Evolutionary conservation across 2,113 vertebrate genomes (phyloP), one percentile per base, ranked within the genome.

Genomic region (Salvator merianae): DNA sequence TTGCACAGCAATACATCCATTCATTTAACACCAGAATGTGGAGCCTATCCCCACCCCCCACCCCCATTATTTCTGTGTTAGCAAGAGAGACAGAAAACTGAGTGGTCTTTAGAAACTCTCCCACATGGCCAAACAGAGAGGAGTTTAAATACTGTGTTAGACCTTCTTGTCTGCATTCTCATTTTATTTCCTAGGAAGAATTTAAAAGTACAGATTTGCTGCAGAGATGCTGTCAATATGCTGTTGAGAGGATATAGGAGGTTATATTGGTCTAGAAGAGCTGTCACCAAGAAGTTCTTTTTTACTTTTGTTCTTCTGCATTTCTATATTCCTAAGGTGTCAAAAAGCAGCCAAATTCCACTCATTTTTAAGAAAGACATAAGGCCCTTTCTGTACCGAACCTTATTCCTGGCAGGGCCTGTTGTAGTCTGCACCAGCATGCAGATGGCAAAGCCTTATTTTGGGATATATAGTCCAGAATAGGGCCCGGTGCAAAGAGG

Each of bases 131-230:
- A 47, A 47, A 47, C 43, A 47, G 43, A 47, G 43, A 47, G 43
- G 43, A 65, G 55, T 9, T 77, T 0, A 3, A 22, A 32, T 50
- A 14, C 36, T 47, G 30, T 36, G 34, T 10, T 4, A 38, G 3
- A 26, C 38, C 50, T 32, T 88, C 77, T 86, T 86, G 53, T 87
- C 5, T 14, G 2, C 13, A 26, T 59, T 32, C 76, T 59, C 16
- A 20, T 59, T 63, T 77, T 89, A 3, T 0, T 81, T 88, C 30
- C 34, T 13, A 34, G 62, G 71, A 5, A 53, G 3, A 65, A 18
- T 34, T 59, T 59, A 59, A 59, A 59, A 59, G 13, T 59, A 20
- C 82, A 9, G 91, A 90, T 90, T 91, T 85, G 72, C 24, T 72
- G 53, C 59, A 71, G 50, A n/a, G n/a, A n/a, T n/a, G n/a, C n/a